These are phyloP conservation scores for Bujurquina vittata DNA, from an alignment of 2,113 vertebrate species.

Conservation along the genomic window DNA sequence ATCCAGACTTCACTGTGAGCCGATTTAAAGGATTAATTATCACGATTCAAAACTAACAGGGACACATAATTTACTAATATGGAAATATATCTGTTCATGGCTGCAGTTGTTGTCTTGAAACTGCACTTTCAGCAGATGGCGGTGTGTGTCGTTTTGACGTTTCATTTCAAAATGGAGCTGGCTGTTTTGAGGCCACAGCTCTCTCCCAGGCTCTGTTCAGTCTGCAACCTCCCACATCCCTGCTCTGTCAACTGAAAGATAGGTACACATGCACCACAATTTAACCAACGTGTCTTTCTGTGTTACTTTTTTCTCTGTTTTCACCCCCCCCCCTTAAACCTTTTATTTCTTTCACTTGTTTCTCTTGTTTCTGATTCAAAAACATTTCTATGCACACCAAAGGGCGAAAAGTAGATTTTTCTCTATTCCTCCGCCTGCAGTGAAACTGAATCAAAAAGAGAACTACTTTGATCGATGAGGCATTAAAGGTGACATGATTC, in stretches of 20 bases:
- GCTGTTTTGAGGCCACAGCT: slow-evolving; percentile 49
- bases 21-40: not conserved
- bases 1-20: not conserved
- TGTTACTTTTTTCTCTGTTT: slow-evolving; percentile 2
- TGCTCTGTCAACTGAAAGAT: slow-evolving; percentile 21
- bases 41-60: not conserved
- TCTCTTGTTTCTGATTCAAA: slow-evolving; percentile 12
- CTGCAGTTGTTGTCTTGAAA: not conserved
- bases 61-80: not conserved
- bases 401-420: not conserved
- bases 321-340: not conserved
- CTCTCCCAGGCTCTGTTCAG: slow-evolving; percentile 43
- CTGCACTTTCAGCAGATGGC: slow-evolving; percentile 52
- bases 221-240: slow-evolving; percentile 56
- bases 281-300: slow-evolving; percentile 13
- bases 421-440: slow-evolving; percentile 1
- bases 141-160: slow-evolving; percentile 59
- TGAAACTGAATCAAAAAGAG: slow-evolving; percentile 60
- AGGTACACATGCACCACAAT: slow-evolving; percentile 22
- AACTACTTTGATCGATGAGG: slow-evolving; percentile 60
- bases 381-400: not conserved
- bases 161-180: slow-evolving; percentile 56
- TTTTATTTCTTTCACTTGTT: not conserved
- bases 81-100: not conserved
- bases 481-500: slow-evolving; percentile 58